phyloP scores from a whole-genome alignment of 2,888 invertebrate species.

The Eucera pruinosa region DNA sequence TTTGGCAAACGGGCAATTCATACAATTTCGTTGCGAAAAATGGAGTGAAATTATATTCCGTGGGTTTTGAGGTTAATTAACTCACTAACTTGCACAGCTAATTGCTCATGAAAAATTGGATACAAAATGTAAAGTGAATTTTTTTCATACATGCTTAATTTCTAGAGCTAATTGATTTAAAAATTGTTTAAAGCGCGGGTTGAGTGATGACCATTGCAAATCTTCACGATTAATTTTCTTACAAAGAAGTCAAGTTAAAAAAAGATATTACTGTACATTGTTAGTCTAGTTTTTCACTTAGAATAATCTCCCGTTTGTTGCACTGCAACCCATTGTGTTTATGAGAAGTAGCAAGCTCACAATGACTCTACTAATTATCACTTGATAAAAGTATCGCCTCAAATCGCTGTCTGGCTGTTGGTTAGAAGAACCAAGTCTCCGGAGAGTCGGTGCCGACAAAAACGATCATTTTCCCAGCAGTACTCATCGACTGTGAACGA shows the following conservation, averaged over 20 bases:
- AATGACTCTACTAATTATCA: not conserved
- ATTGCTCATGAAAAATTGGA: not conserved
- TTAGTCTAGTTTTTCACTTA: not conserved
- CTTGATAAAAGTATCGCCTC: not conserved
- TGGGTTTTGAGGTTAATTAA: no score
- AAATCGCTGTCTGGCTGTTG: not conserved
- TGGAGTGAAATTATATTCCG: no score
- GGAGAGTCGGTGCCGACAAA: not conserved
- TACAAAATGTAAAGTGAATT: not conserved
- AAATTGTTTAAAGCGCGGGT: not conserved
- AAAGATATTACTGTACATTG: not conserved
- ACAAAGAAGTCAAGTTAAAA: not conserved
- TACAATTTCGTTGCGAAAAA: no score
- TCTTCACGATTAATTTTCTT: not conserved
- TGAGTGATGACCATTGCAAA: not conserved
- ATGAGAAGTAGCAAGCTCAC: not conserved
- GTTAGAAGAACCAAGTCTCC: not conserved
- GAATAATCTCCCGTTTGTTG: not conserved
- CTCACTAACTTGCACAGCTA: no score
- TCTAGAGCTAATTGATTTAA: not conserved
- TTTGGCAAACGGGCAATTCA: no score
- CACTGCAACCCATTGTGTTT: not conserved
- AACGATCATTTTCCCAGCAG: constrained; percentile 34
- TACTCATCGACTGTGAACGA: not conserved
- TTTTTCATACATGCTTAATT: not conserved